Base-by-base conservation (phyloP, 2,113 vertebrate genomes). In the Leiothrix lutea region DNA sequence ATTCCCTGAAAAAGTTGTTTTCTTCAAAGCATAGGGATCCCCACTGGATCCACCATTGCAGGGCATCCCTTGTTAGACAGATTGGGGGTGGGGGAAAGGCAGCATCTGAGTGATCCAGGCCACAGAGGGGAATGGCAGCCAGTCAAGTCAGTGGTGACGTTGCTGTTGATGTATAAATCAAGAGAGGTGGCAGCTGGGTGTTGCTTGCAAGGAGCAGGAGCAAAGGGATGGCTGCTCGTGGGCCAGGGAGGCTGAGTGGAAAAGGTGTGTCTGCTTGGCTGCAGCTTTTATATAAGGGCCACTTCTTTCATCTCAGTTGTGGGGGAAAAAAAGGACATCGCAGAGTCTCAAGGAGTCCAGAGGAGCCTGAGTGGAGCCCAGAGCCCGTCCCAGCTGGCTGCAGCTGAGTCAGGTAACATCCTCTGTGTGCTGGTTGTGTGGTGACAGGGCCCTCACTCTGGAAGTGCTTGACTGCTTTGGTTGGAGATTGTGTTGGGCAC, bases 21-120 rank as follows among this genome's bases (percentile, higher is more conserved):
- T 48, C 22, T 54, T 77, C 67, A 12, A 20, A 64, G 48, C 21
- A 2, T 0, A 8, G 48, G 9, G 60, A 22, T 50, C 54, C 24
- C 18, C 14, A 9, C 12, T 5, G 35, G 25, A 8, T 13, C 26
- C 35, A 62, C 44, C 33, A 8, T 14, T 33, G 3, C n/a, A 12
- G 44, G 28, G 11, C 56, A 51, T 28, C n/a, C 12, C 51, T 57
- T 71, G 20, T 3, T 28, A 36, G 42, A 2, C 22, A n/a, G 22
- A 8, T 3, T 4, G 0, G 5, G 10, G 11, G 2, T 10, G 24
- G 5, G 17, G 2, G 2, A 10, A n/a, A 62, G 67, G 56, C 1
- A 1, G 42, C 22, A 1, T 11, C 42, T 0, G 3, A 47, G 47
- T 31, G 74, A 60, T 40, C 51, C 38, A 15, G 42, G 36, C n/a